These are phyloP conservation scores for Leucania comma DNA, from an alignment of 2,888 invertebrate genomes.

Conservation along the genomic window DNA sequence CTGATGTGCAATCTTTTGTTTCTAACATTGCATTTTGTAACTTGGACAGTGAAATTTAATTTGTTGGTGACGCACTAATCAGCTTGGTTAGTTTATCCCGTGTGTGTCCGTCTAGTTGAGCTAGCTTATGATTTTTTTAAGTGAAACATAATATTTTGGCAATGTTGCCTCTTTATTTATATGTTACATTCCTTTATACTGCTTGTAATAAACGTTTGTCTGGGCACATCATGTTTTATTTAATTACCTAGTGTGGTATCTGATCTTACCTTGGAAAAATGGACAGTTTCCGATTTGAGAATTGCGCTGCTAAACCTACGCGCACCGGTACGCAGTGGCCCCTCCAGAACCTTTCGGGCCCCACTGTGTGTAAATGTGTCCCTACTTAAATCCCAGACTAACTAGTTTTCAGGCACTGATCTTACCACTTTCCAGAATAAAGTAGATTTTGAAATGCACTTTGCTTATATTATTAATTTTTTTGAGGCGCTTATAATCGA, in stretches of 20 bases:
- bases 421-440: too few relatives aligned
- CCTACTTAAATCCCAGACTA: too few relatives aligned
- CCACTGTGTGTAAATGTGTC: too few relatives aligned
- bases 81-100: slow-evolving; percentile 28
- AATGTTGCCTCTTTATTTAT: slow-evolving; percentile 45
- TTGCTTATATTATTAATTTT: too few relatives aligned
- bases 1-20: slow-evolving; percentile 25
- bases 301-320: too few relatives aligned
- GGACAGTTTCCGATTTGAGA: too few relatives aligned
- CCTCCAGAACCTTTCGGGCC: too few relatives aligned
- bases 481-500: too few relatives aligned
- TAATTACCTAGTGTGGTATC: not conserved
- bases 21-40: slow-evolving; percentile 44
- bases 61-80: slow-evolving; percentile 34
- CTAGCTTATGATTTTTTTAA: slow-evolving; percentile 54
- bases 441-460: too few relatives aligned
- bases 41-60: slow-evolving; percentile 9
- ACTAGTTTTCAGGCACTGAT: too few relatives aligned
- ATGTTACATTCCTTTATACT: slow-evolving; percentile 69
- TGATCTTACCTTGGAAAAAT: too few relatives aligned
- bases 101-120: slow-evolving; percentile 42
- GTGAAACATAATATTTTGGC: slow-evolving; percentile 48
- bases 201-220: slow-evolving; percentile 63
- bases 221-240: slow-evolving; percentile 46
- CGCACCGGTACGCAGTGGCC: too few relatives aligned